Percentiles rank a stretch among this genome's conserved stretches.
These are phyloP conservation scores for Rotaria magnacalcarata DNA, from an alignment of 2,888 invertebrate genomes.

Conservation along the genomic window DNA sequence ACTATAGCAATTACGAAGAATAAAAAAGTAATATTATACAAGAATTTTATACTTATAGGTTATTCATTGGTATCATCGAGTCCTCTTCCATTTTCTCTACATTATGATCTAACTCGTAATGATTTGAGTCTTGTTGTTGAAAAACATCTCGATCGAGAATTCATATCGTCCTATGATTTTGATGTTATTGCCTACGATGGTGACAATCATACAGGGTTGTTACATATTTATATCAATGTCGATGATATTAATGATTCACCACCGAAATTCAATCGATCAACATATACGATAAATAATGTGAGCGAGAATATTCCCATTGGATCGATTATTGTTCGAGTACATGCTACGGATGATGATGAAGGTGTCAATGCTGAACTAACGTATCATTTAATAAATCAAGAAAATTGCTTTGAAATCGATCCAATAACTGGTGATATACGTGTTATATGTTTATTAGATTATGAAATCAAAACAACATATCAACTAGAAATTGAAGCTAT, in stretches of 20 bases:
- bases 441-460: not conserved
- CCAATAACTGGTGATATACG: not conserved
- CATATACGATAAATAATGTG: not conserved
- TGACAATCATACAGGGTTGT: not conserved
- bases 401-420: conserved; percentile 19
- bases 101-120: conserved; percentile 20
- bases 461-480: not conserved
- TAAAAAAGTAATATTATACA: too few relatives aligned
- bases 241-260: conserved; percentile 7
- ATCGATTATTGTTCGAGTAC: not conserved
- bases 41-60: not conserved
- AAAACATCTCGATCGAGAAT: not conserved
- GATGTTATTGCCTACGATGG: not conserved
- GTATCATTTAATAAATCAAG: not conserved
- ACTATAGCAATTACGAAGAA: too few relatives aligned
- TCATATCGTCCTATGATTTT: not conserved
- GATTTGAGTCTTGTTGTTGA: conserved; percentile 10
- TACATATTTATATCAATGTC: not conserved
- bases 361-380: not conserved
- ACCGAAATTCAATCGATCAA: conserved; percentile 5
- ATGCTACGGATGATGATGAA: conserved; percentile 2
- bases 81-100: not conserved
- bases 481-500: conserved; percentile 28
- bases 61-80: not conserved
- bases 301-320: not conserved